A percentile compares a stretch with the other conserved stretches of the same genome.
Conservation (phyloP, 2,113 vertebrate species). For the Micronycteris hirsuta region DNA sequence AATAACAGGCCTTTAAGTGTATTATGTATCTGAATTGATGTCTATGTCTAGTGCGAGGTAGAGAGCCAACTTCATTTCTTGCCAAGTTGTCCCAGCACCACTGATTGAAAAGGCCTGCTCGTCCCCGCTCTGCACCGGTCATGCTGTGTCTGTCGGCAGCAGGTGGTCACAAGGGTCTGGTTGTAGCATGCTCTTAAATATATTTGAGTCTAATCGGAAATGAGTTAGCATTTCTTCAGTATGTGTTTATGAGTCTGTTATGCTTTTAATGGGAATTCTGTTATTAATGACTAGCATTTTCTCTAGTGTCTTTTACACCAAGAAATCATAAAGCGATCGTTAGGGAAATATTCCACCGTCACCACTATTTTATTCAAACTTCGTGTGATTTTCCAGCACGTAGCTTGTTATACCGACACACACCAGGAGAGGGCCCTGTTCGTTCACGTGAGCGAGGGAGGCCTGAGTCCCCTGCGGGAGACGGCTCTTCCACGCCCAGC, state of each 20-base stretch:
- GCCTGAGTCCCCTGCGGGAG: not conserved
- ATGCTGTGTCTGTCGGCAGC: too few relatives aligned
- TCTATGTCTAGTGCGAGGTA: not conserved
- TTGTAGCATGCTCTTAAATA: not conserved
- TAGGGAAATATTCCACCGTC: not conserved
- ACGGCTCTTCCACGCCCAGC: fast-evolving
- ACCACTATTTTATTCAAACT: not conserved
- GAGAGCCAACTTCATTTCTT: not conserved
- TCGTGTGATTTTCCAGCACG: not conserved
- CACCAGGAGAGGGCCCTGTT: not conserved
- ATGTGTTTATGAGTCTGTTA: not conserved
- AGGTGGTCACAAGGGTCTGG: not conserved
- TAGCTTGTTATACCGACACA: not conserved
- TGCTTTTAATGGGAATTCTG: not conserved
- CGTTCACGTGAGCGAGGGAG: fast-evolving
- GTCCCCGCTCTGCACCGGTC: too few relatives aligned
- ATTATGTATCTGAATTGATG: not conserved
- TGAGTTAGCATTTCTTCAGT: not conserved
- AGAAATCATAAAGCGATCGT: not conserved
- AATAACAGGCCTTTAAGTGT: not conserved
- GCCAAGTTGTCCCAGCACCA: not conserved
- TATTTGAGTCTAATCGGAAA: not conserved
- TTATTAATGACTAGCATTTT: not conserved
- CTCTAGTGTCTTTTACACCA: not conserved
- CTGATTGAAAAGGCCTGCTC: not conserved